Percentiles rank a stretch among this genome's conserved stretches.
These are phyloP conservation scores for Peromyscus nudipes DNA, from an alignment of 2,797 vertebrate genomes.

Conservation along the genomic window DNA sequence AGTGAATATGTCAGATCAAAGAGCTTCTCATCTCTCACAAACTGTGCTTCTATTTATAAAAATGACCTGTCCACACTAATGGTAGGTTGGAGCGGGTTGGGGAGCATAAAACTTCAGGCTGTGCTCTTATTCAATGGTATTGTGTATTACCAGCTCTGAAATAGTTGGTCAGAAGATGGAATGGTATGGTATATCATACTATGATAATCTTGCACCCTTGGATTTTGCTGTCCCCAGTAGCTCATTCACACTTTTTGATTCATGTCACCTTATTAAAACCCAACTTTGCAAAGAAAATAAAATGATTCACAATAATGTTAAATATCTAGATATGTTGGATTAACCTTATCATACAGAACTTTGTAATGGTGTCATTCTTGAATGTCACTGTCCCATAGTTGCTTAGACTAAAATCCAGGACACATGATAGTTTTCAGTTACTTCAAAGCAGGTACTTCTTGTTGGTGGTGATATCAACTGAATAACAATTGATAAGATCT, in stretches of 20 bases:
- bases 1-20: background rate
- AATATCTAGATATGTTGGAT: background rate
- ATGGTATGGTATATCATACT: background rate
- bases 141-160: background rate
- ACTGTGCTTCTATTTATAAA: background rate
- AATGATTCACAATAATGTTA: background rate
- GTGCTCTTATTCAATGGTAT: background rate
- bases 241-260: slow-evolving; percentile 10
- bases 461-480: slow-evolving; percentile 2
- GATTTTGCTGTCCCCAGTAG: background rate
- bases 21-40: background rate
- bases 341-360: background rate
- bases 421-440: background rate
- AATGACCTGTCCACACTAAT: background rate
- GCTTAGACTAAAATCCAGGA: background rate
- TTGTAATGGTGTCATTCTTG: background rate
- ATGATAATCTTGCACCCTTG: background rate
- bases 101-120: background rate
- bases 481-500: background rate
- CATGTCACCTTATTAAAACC: slow-evolving; percentile 17
- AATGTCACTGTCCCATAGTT: background rate
- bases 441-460: background rate
- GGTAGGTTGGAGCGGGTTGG: background rate
- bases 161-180: background rate
- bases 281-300: background rate